These are phyloP conservation scores for Eustalomyia histrio DNA, from an alignment of 2,888 invertebrate species.

Conservation along the genomic window DNA sequence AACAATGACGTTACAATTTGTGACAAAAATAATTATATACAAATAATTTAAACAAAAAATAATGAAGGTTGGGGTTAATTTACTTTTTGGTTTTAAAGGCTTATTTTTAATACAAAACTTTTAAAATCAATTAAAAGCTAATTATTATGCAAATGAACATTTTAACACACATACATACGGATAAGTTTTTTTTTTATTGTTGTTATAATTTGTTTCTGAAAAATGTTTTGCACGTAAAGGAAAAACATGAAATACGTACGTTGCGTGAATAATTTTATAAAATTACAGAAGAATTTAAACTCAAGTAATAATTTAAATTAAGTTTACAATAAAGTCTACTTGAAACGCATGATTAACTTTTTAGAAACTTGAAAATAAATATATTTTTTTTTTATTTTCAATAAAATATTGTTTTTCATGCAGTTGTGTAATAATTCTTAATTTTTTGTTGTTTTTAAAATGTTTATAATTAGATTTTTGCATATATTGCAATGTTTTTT, in stretches of 20 bases:
- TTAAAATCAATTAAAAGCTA: conserved; percentile 40
- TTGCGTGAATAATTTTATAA: conserved; percentile 49
- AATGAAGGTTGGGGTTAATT: conserved; percentile 62
- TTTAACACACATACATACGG: conserved; percentile 8
- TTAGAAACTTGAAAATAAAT: background rate
- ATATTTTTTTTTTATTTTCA: background rate
- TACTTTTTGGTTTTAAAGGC: conserved; percentile 20
- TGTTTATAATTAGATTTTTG: background rate
- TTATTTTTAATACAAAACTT: conserved; percentile 29
- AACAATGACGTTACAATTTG: background rate
- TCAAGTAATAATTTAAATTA: conserved; percentile 10
- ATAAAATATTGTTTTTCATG: no score
- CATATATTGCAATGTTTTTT: no score
- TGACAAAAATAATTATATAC: conserved; percentile 19
- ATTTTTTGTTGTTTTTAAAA: background rate
- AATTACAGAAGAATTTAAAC: conserved; percentile 20
- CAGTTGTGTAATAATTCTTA: background rate
- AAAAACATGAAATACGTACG: conserved; percentile 49
- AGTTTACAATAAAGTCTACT: background rate
- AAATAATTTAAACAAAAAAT: conserved; percentile 28
- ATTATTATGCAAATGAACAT: conserved; percentile 48
- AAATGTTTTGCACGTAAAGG: conserved; percentile 18
- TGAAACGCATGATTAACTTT: conserved; percentile 51
- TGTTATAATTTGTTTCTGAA: conserved; percentile 36
- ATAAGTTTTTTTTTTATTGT: conserved; percentile 6